Conservation (phyloP, 2,797 vertebrate genomes). For the Mustela erminea region DNA sequence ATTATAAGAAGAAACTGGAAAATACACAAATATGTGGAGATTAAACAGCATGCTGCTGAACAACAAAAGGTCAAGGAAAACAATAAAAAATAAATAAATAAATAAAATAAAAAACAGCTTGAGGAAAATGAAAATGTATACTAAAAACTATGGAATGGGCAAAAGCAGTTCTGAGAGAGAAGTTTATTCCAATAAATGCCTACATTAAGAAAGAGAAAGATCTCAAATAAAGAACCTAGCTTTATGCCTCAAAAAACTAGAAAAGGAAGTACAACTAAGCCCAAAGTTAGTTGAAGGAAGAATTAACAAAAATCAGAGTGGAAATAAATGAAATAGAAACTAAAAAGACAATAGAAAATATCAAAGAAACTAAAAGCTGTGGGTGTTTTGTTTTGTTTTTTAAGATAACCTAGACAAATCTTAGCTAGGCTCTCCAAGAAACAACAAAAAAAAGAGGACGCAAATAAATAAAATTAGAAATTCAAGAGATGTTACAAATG, state of each 20-base stretch:
- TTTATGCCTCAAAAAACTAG: neutral
- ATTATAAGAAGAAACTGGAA: constrained; percentile 11
- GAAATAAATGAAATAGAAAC: neutral
- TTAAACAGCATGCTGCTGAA: neutral
- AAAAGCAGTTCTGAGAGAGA: neutral
- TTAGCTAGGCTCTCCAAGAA: neutral
- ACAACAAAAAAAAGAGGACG: neutral
- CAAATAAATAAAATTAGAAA: neutral
- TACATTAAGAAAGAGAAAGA: neutral
- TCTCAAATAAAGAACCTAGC: neutral
- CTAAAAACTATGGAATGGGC: neutral
- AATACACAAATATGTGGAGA: neutral
- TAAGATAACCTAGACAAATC: neutral
- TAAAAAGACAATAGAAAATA: neutral
- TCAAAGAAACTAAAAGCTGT: neutral
- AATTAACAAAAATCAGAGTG: neutral
- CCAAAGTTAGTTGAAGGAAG: neutral
- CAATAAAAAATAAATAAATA: neutral
- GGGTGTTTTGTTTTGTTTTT: neutral
- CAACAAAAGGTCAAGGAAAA: neutral
- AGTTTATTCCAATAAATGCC: neutral
- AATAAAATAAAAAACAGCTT: neutral
- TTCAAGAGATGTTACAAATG: neutral
- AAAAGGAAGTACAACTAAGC: neutral
- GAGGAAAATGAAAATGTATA: neutral